Base-by-base conservation (phyloP, 2,797 vertebrate genomes). In the Pyrocephalus nanus region DNA sequence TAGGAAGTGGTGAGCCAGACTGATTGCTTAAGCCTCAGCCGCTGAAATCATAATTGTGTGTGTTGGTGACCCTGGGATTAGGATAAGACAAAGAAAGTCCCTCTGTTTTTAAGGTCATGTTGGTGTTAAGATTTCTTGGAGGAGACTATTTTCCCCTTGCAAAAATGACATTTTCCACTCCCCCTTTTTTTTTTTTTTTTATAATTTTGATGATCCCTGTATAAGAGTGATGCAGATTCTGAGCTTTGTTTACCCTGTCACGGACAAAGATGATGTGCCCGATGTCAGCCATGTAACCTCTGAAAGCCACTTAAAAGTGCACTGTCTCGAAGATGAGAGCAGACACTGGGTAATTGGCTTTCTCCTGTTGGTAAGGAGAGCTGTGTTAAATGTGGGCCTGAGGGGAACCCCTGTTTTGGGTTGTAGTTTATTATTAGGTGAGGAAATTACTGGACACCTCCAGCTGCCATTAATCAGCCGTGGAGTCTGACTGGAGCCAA, bases 391-490 rank as follows among this genome's bases (percentile, higher is more conserved):
- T 67, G 93, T 74, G 93, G 97, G 97, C 97, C 95, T 45, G 95
- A 96, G 96, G 95, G 96, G 91, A 88, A 81, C 64, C 95, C 92
- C 95, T 96, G 64, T 85, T 97, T 97, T 80, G 95, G 96, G 96
- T 42, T 97, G 96, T 95, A 97, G 97, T 97, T 97, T 98, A 98
- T 98, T 98, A 98, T 98, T 98, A 98, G 98, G 97, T 98, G 97
- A 98, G 97, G 97, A 98, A 98, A 98, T 98, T 97, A 97, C 96
- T 97, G 98, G 99, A 99, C 98, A 99, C 98, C 98, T 99, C 98
- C 98, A 97, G 98, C 98, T 98, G 98, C 98, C 98, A 98, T 99
- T 98, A 98, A 99, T 99, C 98, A 99, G 98, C 97, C 96, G 10
- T 97, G 97, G 98, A 99, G 98, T 95, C 98, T 92, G 98, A 94